phyloP scores from a whole-genome alignment of 2,113 vertebrate genomes.

The Dolichotis patagonum region DNA sequence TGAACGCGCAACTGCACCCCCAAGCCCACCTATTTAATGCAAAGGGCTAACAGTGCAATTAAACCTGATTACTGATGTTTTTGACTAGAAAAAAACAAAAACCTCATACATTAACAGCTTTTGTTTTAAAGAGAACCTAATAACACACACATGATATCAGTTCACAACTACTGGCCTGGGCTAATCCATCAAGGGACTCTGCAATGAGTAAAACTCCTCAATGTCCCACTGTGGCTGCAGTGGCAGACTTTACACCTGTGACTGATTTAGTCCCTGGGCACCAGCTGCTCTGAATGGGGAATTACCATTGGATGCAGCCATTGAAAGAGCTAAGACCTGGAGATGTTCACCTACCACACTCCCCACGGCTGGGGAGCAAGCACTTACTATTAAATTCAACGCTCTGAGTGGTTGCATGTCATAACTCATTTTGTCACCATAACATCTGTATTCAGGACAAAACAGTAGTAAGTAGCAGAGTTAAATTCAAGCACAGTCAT shows the following conservation, averaged over 20 bases:
- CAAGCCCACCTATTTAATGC: neutral
- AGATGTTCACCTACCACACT: neutral
- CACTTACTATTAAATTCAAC: neutral
- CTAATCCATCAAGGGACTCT: neutral
- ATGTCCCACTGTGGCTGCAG: neutral
- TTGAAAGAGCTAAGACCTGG: neutral
- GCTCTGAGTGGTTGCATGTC: neutral
- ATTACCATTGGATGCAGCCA: neutral
- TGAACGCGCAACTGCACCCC: neutral
- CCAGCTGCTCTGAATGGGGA: neutral
- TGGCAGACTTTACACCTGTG: neutral
- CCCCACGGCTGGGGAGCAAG: neutral
- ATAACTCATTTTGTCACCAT: neutral
- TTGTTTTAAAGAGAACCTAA: neutral
- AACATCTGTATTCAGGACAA: neutral
- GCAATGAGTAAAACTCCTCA: neutral
- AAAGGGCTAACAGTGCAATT: neutral
- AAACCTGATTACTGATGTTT: neutral
- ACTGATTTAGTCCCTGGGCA: neutral
- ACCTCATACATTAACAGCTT: neutral
- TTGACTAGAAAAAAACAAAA: neutral
- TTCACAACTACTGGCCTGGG: neutral
- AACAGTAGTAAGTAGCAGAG: neutral
- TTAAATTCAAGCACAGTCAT: neutral
- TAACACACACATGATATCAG: neutral